Evolutionary conservation across 2,888 invertebrate genomes (phyloP).

Genomic region (Muschampia plurimacula): DNA sequence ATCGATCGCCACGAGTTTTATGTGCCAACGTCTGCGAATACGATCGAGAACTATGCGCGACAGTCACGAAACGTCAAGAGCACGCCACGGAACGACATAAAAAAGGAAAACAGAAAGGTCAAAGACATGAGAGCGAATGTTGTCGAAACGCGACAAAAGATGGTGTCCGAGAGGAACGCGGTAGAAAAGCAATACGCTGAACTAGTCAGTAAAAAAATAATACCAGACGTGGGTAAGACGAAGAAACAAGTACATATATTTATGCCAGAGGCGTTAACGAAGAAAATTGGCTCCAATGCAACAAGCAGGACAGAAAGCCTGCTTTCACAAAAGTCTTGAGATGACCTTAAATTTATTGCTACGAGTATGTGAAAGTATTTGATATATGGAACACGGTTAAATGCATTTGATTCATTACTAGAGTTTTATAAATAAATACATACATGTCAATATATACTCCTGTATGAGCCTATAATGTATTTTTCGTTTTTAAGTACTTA

Average conservation of each 20-base stretch:
- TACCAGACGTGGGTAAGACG: conserved; percentile 70
- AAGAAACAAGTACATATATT: conserved; percentile 91
- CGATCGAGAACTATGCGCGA: conserved; percentile 82
- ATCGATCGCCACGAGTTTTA: conserved; percentile 79
- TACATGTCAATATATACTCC: too few relatives aligned
- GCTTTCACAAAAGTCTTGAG: conserved; percentile 57
- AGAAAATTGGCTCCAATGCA: conserved; percentile 65
- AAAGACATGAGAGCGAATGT: conserved; percentile 65
- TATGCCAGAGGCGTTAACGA: conserved; percentile 88
- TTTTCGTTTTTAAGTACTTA: too few relatives aligned
- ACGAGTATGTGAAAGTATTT: neutral
- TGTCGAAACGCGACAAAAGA: conserved; percentile 71
- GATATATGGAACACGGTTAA: neutral
- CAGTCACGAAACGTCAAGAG: conserved; percentile 76
- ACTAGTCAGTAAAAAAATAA: conserved; percentile 72
- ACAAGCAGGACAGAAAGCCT: conserved; percentile 70
- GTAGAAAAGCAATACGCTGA: conserved; percentile 78
- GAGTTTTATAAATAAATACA: too few relatives aligned
- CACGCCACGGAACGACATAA: conserved; percentile 68
- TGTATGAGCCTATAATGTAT: too few relatives aligned
- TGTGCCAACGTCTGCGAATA: conserved; percentile 76
- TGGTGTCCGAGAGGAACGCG: conserved; percentile 67
- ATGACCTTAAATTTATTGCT: neutral
- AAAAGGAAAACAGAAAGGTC: conserved; percentile 67
- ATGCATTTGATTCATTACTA: neutral